Conservation (phyloP, 1,140 invertebrate genomes). For the Apis laboriosa region DNA sequence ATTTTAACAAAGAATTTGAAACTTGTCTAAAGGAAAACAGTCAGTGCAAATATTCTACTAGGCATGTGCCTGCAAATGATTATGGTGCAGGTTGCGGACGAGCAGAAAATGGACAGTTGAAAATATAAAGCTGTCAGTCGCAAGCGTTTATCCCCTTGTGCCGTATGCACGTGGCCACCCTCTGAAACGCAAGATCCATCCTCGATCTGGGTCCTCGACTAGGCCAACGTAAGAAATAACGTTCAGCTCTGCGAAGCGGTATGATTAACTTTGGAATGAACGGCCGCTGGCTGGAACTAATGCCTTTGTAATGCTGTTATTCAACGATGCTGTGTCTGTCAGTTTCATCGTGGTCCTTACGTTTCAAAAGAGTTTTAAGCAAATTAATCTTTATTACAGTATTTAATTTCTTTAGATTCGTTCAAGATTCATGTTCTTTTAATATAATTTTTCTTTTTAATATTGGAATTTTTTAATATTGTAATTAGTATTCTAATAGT, state of each 20-base stretch:
- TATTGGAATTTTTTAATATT: too few species aligned
- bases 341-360: neutral
- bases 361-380: neutral
- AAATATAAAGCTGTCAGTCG: constrained; percentile 48
- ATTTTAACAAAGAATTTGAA: too few species aligned
- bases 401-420: too few species aligned
- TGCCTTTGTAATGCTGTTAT: constrained; percentile 3
- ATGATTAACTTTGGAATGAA: constrained; percentile 32
- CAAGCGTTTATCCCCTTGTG: constrained; percentile 1
- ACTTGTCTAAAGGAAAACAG: too few species aligned
- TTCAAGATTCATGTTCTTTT: neutral
- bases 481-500: too few species aligned
- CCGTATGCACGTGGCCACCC: neutral
- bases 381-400: neutral
- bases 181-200: neutral
- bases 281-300: constrained; percentile 12
- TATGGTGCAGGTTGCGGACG: neutral
- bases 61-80: constrained; percentile 41
- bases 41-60: neutral
- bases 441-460: too few species aligned
- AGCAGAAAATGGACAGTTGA: constrained; percentile 28
- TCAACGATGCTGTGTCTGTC: neutral
- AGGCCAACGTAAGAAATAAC: constrained; percentile 30
- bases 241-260: constrained; percentile 17
- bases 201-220: rapidly evolving